Evolutionary conservation across 2,797 vertebrate species (phyloP).

Genomic region (Urocyon cinereoargenteus): DNA sequence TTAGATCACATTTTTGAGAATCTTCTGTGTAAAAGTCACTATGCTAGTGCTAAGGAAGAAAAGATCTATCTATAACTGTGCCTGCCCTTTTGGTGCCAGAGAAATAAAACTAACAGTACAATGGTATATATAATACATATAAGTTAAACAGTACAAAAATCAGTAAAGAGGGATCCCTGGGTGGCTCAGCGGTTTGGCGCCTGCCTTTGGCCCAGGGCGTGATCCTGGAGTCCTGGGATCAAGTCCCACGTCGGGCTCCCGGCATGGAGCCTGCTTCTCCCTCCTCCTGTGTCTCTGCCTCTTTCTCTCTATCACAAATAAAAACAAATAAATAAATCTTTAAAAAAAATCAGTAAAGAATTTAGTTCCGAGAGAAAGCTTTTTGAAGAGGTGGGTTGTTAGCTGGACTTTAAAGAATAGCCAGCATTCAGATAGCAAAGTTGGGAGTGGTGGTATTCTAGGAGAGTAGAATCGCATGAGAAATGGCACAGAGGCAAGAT

Average conservation of each 20-base stretch:
- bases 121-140: neutral
- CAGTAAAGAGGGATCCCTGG: neutral
- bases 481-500: slow-evolving; percentile 13
- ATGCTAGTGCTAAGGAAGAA: neutral
- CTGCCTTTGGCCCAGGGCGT: too few species aligned
- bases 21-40: neutral
- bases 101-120: slow-evolving; percentile 7
- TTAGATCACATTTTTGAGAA: slow-evolving; percentile 58
- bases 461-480: neutral
- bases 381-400: slow-evolving; percentile 48
- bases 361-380: neutral
- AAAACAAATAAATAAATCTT: too few species aligned
- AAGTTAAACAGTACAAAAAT: neutral
- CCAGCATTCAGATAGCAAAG: slow-evolving; percentile 43
- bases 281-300: too few species aligned
- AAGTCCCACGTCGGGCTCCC: too few species aligned
- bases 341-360: slow-evolving; percentile 20
- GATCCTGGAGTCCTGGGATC: too few species aligned
- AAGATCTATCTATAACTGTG: neutral
- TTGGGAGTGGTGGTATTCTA: neutral
- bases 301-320: too few species aligned
- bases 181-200: too few species aligned
- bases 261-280: too few species aligned
- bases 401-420: slow-evolving; percentile 29
- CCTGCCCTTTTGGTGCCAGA: slow-evolving; percentile 16